Evolutionary conservation across 2,797 vertebrate genomes (phyloP).

Genomic region (Notolepis coatsorum): DNA sequence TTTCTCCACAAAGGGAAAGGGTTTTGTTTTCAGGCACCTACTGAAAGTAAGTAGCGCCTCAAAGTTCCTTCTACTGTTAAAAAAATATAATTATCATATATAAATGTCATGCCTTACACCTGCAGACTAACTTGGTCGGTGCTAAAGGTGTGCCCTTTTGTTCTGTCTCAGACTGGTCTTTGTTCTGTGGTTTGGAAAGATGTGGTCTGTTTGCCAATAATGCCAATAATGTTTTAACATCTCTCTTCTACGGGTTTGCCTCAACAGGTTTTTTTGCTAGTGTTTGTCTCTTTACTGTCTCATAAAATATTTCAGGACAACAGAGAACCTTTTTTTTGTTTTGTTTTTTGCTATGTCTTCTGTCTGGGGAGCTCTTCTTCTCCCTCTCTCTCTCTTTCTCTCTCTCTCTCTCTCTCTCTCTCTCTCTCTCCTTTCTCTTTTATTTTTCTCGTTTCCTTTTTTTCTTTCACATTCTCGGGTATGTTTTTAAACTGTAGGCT

Average conservation of each 20-base stretch:
- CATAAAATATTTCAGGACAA: slow-evolving; percentile 70
- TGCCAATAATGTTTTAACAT: slow-evolving; percentile 79
- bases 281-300: slow-evolving; percentile 77
- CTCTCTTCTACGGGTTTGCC: slow-evolving; percentile 82
- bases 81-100: slow-evolving; percentile 67
- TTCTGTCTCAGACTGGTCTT: slow-evolving; percentile 80
- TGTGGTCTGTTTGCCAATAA: slow-evolving; percentile 86
- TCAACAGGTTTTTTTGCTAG: slow-evolving; percentile 74
- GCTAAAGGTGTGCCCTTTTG: slow-evolving; percentile 81
- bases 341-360: slow-evolving; percentile 75
- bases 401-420: slow-evolving; percentile 62
- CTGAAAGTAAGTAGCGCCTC: slow-evolving; percentile 84
- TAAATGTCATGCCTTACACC: slow-evolving; percentile 75
- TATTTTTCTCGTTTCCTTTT: slow-evolving; percentile 43
- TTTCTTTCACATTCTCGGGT: slow-evolving; percentile 87
- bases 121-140: slow-evolving; percentile 79
- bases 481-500: slow-evolving; percentile 93
- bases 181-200: slow-evolving; percentile 88
- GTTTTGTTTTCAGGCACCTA: slow-evolving; percentile 80
- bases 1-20: slow-evolving; percentile 70
- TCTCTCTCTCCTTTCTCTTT: slow-evolving; percentile 75
- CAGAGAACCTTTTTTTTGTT: slow-evolving; percentile 68
- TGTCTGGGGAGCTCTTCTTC: slow-evolving; percentile 72
- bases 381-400: slow-evolving; percentile 74
- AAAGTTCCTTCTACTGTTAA: slow-evolving; percentile 72